Evolutionary conservation across 2,888 invertebrate species (phyloP), one percentile per base, ranked within the genome.

Genomic region (Timema cristinae): DNA sequence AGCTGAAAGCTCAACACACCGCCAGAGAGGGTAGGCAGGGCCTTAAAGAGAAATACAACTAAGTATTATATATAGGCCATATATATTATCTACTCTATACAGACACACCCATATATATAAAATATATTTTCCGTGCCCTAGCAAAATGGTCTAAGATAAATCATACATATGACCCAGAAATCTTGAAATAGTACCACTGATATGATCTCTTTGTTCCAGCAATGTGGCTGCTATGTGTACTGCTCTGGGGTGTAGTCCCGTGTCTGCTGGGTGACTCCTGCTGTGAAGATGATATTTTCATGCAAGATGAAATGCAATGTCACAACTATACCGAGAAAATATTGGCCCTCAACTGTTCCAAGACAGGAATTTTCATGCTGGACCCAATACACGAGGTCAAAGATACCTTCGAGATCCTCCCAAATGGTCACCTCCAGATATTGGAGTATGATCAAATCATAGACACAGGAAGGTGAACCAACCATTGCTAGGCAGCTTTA

Each of bases 321-420:
- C 63, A 7, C 47, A 47, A 32, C 11, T 13, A 2, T 2, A 8
- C n/a, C 5, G n/a, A n/a, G 59, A 13, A 8, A 13, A 32, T 6
- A 32, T 5, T 68, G 6, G 67, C 32, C 10, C 49, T 71, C 10
- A 68, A 68, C 52, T 71, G 71, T 51, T 67, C 32, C 50, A 32
- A 50, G 5, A 52, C 50, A 7, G 63, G 47, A 6, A 50, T 67
- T 47, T 71, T 47, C 51, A 49, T 67, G 16, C 7, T 71, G 51
- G 67, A 71, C 59, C 71, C 71, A 2, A 50, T 59, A 11, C 0
- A 0, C n/a, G 11, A 16, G 5, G 0, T 50, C 48, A 56, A 16
- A 10, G 71, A 71, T n/a, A 47, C 47, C 8, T 71, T 71, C 71
- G 59, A 32, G 9, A 13, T 71, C 63, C 10, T 48, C 63, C 47